Evolutionary conservation across 2,797 vertebrate species (phyloP), one percentile per base, ranked within the genome.

Genomic region (Clarias platycephalus): DNA sequence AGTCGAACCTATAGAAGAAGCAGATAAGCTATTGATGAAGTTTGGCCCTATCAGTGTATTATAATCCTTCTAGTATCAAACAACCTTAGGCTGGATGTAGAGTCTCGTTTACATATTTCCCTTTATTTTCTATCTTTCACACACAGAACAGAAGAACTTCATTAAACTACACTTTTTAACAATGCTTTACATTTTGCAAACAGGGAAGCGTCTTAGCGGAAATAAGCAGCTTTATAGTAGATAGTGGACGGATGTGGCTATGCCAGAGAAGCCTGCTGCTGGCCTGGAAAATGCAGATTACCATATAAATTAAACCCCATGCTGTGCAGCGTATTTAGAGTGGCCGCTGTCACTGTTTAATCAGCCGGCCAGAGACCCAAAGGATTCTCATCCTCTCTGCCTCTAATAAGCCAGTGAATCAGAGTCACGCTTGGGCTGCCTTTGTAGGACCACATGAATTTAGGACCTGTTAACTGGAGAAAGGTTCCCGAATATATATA

Each of bases 251-350:
- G 83, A 80, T 26, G 13, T 57, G 79, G 72, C 83, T 81, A 44
- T 7, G 9, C 60, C 76, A 66, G 76, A 79, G 77, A 82, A 75
- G 77, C 84, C 67, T 84, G 74, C 82, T 84, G 67, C 81, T 83
- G 31, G 31, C 40, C 66, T 40, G 37, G 80, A 85, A 60, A 87
- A 91, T 91, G 88, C 74, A 91, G 88, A 92, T 93, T 92, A 92
- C 90, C 89, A 89, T 91, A 90, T 90, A 85, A 92, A 92, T 93
- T 88, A 91, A 93, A 92, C 83, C 83, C 84, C 87, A 78, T 22
- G 62, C 86, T 87, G 88, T 84, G 86, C 85, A 82, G 86, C 75
- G 87, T 72, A 86, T 82, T 90, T 90, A 90, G 82, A 89, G 82
- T 85, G 87, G 76, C 80, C 74, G 67, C 89, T 87, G 88, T 88